Base-by-base conservation (phyloP, 35 echinoderm and acorn worm species). In the Chiridota heheva region DNA sequence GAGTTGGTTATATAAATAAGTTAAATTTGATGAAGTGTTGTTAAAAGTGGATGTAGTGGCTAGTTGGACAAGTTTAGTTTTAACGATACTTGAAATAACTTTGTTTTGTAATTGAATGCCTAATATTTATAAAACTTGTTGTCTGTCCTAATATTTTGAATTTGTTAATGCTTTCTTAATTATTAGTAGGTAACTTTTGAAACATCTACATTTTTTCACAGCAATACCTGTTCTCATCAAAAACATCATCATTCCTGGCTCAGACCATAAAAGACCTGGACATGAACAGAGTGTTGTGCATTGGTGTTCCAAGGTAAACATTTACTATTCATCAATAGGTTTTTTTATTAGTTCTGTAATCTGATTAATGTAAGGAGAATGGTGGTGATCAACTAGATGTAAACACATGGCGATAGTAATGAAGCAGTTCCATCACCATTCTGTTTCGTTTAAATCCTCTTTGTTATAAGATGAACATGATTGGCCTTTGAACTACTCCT, bases 181-280 rank as follows among this genome's bases (percentile, higher is more conserved):
- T 28, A 63, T 31, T 10, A 63, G 28, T 31, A 28, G 13, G 60
- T 33, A 63, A 63, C 3, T 29, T 10, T 63, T 25, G 27, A 20
- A 20, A 40, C 16, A 13, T 49, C 20, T 75, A 44, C 69, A 20
- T 44, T 69, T 87, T 45, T 56, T 88, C 83, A 10, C 81, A 96
- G 93, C 93, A 97, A 97, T 97, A 97, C 47, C 51, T 97, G 45
- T 97, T 91, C 69, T 87, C 88, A 43, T 5, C 58, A 24, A 66
- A 79, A 40, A 71, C 93, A 17, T 64, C 67, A 37, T 38, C 78
- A 4, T 97, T 97, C 51, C 45, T 97, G 22, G 49, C 91, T 20
- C 24, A 82, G 12, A 97, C 78, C 22, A 72, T 97, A 2, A 44
- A 83, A 58, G 15, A 18, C 44, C 70, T 97, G 2, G 80, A 85